phyloP scores from a whole-genome alignment of 2,113 vertebrate genomes.

The Alouatta palliata region DNA sequence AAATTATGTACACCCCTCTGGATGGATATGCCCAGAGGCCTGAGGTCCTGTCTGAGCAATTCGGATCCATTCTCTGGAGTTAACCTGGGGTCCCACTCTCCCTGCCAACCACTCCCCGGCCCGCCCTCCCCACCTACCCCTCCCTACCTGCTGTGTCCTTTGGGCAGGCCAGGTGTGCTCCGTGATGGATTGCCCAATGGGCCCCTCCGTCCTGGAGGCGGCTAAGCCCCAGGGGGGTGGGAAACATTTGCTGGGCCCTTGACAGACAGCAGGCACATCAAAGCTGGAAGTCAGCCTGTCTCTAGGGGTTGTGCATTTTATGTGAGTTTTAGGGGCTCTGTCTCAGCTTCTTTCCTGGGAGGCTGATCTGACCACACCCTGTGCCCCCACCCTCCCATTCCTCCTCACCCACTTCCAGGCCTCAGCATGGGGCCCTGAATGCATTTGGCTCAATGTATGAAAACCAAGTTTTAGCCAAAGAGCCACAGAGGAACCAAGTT shows the following conservation, averaged over 20 bases:
- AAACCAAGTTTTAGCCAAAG: neutral
- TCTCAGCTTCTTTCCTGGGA: conserved; percentile 82
- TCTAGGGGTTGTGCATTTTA: neutral
- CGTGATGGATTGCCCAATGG: conserved; percentile 59
- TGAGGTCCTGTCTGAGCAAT: conserved; percentile 49
- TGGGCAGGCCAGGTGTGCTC: conserved; percentile 72
- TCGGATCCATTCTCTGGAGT: neutral
- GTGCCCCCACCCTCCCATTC: neutral
- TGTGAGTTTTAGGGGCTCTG: neutral
- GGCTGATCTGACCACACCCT: conserved; percentile 78
- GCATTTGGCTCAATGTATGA: neutral
- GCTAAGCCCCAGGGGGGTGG: neutral
- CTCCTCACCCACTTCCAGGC: conserved; percentile 72
- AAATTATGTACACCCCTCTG: conserved; percentile 46
- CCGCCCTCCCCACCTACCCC: neutral
- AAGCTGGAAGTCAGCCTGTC: conserved; percentile 63
- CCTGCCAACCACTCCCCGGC: neutral
- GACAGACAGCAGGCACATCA: conserved; percentile 64
- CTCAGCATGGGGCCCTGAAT: conserved; percentile 68
- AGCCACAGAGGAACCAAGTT: conserved; percentile 65
- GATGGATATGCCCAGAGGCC: neutral
- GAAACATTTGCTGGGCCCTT: neutral
- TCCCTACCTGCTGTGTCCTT: conserved; percentile 51
- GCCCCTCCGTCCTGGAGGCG: conserved; percentile 41
- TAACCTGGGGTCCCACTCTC: neutral